A percentile compares a stretch with the other conserved stretches of the same genome.
phyloP scores from a whole-genome alignment of 2,797 vertebrate genomes.

The Loris lydekkerianus region DNA sequence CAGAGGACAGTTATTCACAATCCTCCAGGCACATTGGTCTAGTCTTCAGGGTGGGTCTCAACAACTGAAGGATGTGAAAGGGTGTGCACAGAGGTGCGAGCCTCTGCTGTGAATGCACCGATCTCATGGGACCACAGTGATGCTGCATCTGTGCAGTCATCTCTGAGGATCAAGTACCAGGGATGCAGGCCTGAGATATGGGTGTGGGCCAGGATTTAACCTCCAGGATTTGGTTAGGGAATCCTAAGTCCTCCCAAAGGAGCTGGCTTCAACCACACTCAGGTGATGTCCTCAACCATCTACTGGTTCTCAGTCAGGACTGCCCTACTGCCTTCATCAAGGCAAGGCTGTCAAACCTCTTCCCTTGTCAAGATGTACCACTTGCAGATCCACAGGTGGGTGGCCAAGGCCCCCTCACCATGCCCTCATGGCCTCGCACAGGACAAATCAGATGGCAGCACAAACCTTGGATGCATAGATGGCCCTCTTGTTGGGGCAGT shows the following conservation, averaged over 20 bases:
- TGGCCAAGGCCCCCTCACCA: not conserved
- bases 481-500: conserved; percentile 94
- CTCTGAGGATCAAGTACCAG: not conserved
- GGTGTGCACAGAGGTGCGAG: not conserved
- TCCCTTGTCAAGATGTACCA: not conserved
- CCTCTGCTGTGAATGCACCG: not conserved
- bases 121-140: not conserved
- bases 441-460: not conserved
- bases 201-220: not conserved
- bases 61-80: not conserved
- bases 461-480: conserved; percentile 96
- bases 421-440: not conserved
- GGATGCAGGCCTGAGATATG: not conserved
- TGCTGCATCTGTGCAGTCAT: not conserved
- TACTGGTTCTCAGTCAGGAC: not conserved
- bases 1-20: not conserved
- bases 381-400: not conserved
- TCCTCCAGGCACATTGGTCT: not conserved
- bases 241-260: not conserved
- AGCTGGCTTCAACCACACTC: not conserved
- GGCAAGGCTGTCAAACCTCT: not conserved
- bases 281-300: not conserved
- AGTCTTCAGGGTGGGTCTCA: not conserved
- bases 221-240: not conserved
- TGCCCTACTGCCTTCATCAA: accelerated